A percentile compares a stretch with the other conserved stretches of the same genome.
These are phyloP conservation scores for Cristatella mucedo DNA, from an alignment of 2,888 invertebrate genomes.

Conservation along the genomic window DNA sequence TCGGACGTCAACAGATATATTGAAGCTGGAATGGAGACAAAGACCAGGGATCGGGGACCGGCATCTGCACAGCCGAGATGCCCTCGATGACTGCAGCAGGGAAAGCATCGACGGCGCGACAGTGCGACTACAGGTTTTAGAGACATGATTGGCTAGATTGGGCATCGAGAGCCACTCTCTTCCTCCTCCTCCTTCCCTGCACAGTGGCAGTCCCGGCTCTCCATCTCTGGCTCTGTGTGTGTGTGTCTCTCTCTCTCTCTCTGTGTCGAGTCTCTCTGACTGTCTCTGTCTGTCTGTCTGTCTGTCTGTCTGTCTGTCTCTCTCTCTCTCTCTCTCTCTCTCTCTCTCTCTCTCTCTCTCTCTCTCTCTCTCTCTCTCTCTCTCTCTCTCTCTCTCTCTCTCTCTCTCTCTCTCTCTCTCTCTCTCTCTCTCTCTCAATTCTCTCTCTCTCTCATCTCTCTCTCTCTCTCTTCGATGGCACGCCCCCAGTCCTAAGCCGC, in stretches of 20 bases:
- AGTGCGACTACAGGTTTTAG: too few species aligned
- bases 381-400: conserved; percentile 4
- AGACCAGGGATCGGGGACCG: too few species aligned
- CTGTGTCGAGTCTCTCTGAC: conserved; percentile 7
- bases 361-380: background rate
- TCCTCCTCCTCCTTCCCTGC: conserved; percentile 3
- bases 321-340: background rate
- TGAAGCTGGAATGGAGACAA: too few species aligned
- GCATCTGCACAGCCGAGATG: too few species aligned
- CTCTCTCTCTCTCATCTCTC: too few species aligned
- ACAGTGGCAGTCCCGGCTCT: background rate
- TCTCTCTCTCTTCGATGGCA: conserved; percentile 16
- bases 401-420: conserved; percentile 4
- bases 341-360: background rate
- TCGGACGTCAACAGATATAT: too few species aligned
- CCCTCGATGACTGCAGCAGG: too few species aligned
- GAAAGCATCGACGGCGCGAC: too few species aligned
- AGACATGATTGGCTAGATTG: too few species aligned
- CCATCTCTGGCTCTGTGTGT: background rate
- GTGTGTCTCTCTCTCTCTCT: conserved; percentile 6
- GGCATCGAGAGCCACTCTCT: too few species aligned
- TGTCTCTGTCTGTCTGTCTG: conserved; percentile 10
- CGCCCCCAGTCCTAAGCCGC: too few species aligned
- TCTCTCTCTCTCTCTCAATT: too few species aligned
- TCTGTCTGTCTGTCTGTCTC: background rate